Conservation (phyloP, 2,113 vertebrate species). For the Motacilla alba region DNA sequence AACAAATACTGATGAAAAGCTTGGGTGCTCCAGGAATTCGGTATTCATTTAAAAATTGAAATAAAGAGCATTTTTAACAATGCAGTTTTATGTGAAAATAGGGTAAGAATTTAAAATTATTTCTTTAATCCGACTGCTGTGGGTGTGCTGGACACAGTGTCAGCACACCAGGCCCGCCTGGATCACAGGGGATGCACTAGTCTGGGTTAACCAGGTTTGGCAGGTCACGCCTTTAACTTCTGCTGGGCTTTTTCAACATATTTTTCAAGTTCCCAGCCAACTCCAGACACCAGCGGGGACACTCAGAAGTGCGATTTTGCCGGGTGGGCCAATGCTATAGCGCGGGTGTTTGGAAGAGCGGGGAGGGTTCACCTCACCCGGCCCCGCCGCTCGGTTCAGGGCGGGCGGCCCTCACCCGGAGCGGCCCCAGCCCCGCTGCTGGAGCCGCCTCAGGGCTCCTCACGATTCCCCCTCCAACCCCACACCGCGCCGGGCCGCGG, state of each 20-base stretch:
- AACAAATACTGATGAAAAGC: not conserved
- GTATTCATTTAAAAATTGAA: not conserved
- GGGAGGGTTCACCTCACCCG: not conserved
- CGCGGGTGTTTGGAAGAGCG: too few relatives aligned
- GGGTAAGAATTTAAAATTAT: accelerated
- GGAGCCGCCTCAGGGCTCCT: not conserved
- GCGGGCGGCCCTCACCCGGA: not conserved
- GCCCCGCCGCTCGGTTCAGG: not conserved
- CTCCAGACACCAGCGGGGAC: not conserved
- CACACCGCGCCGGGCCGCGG: accelerated
- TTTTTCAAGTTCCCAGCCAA: not conserved
- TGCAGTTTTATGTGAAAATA: not conserved
- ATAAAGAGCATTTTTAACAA: not conserved
- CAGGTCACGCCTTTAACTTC: not conserved
- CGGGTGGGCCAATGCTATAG: too few relatives aligned
- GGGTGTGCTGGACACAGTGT: not conserved
- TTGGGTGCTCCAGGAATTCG: not conserved
- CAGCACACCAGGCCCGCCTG: not conserved
- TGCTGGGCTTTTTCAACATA: accelerated
- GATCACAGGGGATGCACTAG: not conserved
- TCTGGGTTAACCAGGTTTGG: too few relatives aligned
- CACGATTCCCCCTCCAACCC: accelerated
- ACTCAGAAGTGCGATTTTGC: not conserved
- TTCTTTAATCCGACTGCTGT: not conserved
- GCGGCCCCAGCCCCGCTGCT: not conserved